Evolutionary conservation across 2,888 invertebrate genomes (phyloP), one percentile per base, ranked within the genome.

Genomic region (Congeria kusceri): DNA sequence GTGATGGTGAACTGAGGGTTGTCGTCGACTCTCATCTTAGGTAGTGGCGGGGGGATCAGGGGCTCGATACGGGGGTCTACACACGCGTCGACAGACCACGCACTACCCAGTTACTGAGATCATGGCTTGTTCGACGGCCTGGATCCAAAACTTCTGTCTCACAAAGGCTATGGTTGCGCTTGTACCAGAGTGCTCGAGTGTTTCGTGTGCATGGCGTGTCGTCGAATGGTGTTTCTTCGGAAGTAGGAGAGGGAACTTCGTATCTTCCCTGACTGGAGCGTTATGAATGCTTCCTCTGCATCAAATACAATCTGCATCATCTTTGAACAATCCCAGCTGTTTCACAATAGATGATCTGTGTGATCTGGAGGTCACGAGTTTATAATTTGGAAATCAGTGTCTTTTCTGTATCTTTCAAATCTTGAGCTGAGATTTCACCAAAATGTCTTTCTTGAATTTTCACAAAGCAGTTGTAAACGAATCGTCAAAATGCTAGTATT

Each of bases 201-300:
- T 49, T 20, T 49, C 49, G 27, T 73, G 73, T 27, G 47, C 46
- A 23, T 73, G 53, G n/a, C n/a, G 44, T 15, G 68, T 32, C 4
- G 72, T 69, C 1, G 56, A 39, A 49, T 28, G 28, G 56, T 73
- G 65, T 70, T 78, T 69, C 44, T 25, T 23, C 39, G 73, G 66
- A 29, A 78, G 15, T 23, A 78, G 29, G 28, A 53, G 46, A 13
- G 73, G 78, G 64, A 64, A 69, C 49, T 69, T 73, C 11, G 65
- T 64, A 27, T 53, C 39, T 7, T 59, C 53, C 7, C 23, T 4
- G n/a, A 73, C 49, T 9, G 49, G 49, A 18, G 57, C 57, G 32
- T 67, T 67, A 23, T 57, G 57, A 25, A 67, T 67, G 3, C 67
- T 20, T 1, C 67, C 67, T 11, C 66, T 56, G 28, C 56, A 66